These are phyloP conservation scores for Xenops minutus DNA, from an alignment of 2,797 vertebrate genomes.

Conservation along the genomic window DNA sequence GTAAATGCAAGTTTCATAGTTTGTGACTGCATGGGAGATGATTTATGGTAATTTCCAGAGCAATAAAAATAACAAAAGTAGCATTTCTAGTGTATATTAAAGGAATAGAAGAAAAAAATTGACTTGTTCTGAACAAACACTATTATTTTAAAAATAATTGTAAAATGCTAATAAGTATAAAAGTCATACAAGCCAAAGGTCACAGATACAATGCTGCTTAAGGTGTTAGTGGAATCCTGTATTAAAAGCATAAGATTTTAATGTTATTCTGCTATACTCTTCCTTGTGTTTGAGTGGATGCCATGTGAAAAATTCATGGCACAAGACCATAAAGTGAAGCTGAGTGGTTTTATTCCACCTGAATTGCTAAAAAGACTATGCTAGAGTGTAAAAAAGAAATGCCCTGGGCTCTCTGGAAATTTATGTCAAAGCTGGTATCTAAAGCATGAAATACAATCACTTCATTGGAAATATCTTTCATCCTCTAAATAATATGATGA, in stretches of 20 bases:
- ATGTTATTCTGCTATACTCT: not conserved
- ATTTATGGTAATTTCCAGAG: not conserved
- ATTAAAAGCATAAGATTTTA: not conserved
- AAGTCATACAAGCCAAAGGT: not conserved
- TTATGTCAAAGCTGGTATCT: constrained; percentile 48
- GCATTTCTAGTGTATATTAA: not conserved
- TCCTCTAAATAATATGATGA: not conserved
- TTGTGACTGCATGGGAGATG: not conserved
- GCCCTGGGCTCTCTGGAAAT: constrained; percentile 4
- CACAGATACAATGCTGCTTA: not conserved
- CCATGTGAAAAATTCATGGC: constrained; percentile 25
- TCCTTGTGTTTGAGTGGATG: not conserved
- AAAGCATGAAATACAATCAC: constrained; percentile 48
- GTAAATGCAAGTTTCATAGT: not conserved
- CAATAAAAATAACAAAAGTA: not conserved
- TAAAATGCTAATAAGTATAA: not conserved
- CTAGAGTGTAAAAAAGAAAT: constrained; percentile 23
- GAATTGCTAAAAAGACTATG: constrained; percentile 46
- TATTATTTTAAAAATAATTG: not conserved
- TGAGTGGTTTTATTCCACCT: constrained; percentile 62
- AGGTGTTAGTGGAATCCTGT: not conserved
- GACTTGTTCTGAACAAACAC: not conserved
- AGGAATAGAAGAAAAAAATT: not conserved
- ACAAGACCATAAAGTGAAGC: constrained; percentile 23
- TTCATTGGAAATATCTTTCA: constrained; percentile 4